These are phyloP conservation scores for Sitodiplosis mosellana DNA, from an alignment of 1,140 invertebrate genomes.

Conservation along the genomic window DNA sequence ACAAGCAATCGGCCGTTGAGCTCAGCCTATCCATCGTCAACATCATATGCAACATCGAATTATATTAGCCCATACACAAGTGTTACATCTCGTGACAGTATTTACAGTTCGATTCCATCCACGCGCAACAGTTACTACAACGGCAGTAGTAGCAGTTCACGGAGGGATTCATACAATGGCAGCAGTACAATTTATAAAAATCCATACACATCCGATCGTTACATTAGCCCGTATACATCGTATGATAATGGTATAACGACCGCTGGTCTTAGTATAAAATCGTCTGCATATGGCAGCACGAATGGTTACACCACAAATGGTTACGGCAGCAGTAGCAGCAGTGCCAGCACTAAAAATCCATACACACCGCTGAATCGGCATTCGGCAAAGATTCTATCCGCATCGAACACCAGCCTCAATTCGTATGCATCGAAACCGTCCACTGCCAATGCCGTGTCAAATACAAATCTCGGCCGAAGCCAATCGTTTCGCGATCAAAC, in stretches of 20 bases:
- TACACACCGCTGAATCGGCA: not conserved
- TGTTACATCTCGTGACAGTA: slow-evolving; percentile 7
- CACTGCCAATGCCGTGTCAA: slow-evolving; percentile 1
- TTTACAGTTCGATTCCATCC: slow-evolving; percentile 20
- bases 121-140: slow-evolving; percentile 2
- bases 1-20: slow-evolving; percentile 5
- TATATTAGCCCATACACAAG: slow-evolving; percentile 10
- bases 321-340: no score
- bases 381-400: slow-evolving; percentile 4
- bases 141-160: not conserved
- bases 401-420: slow-evolving; percentile 19
- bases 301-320: not conserved
- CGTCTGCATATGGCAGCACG: not conserved
- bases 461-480: slow-evolving; percentile 12
- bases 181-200: slow-evolving; percentile 7
- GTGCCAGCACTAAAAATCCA: not conserved
- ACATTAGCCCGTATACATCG: slow-evolving; percentile 21
- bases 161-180: slow-evolving; percentile 1
- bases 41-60: not conserved
- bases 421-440: slow-evolving; percentile 3
- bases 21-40: slow-evolving; percentile 8
- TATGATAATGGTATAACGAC: slow-evolving; percentile 26
- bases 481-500: slow-evolving; percentile 20
- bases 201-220: slow-evolving; percentile 11
- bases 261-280: slow-evolving; percentile 17